These are phyloP conservation scores for Hydropsyche tenuis DNA, from an alignment of 1,140 invertebrate genomes.

Conservation along the genomic window DNA sequence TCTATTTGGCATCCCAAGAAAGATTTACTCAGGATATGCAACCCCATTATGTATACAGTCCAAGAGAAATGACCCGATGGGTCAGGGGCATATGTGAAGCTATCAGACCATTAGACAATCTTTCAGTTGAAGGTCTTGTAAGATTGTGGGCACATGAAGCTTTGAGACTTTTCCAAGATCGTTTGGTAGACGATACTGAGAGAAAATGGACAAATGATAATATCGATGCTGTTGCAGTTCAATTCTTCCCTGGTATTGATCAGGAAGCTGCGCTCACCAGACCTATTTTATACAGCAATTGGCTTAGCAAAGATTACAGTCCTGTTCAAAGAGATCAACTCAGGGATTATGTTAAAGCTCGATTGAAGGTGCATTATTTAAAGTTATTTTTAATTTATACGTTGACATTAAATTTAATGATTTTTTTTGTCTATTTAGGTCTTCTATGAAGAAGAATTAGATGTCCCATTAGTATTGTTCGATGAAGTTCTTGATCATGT, in stretches of 20 bases:
- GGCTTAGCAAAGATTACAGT: constrained; percentile 98
- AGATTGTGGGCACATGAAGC: constrained; percentile 99
- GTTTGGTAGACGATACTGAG: constrained; percentile 94
- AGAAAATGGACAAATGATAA: constrained; percentile 98
- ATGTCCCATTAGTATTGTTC: constrained; percentile 97
- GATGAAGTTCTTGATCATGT: constrained; percentile 99
- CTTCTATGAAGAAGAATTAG: constrained; percentile 99
- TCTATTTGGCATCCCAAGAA: constrained; percentile 97
- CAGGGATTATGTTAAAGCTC: constrained; percentile 94
- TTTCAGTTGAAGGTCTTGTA: constrained; percentile 93
- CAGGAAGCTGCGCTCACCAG: constrained; percentile 83
- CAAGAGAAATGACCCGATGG: constrained; percentile 99
- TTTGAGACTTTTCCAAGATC: constrained; percentile 94
- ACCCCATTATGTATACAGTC: constrained; percentile 99
- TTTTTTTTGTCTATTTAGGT: constrained; percentile 63
- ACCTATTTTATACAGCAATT: constrained; percentile 98
- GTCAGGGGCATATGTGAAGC: constrained; percentile 99
- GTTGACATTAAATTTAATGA: neutral
- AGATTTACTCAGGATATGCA: constrained; percentile 99
- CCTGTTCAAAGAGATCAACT: constrained; percentile 95
- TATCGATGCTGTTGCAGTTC: constrained; percentile 91
- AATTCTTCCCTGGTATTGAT: constrained; percentile 94
- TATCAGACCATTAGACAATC: constrained; percentile 89
- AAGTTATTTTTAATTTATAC: neutral
- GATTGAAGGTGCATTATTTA: constrained; percentile 76